Percentiles rank a stretch among this genome's conserved stretches.
Evolutionary conservation across 2,113 vertebrate genomes (phyloP).

Genomic region (Tragelaphus imberbis): DNA sequence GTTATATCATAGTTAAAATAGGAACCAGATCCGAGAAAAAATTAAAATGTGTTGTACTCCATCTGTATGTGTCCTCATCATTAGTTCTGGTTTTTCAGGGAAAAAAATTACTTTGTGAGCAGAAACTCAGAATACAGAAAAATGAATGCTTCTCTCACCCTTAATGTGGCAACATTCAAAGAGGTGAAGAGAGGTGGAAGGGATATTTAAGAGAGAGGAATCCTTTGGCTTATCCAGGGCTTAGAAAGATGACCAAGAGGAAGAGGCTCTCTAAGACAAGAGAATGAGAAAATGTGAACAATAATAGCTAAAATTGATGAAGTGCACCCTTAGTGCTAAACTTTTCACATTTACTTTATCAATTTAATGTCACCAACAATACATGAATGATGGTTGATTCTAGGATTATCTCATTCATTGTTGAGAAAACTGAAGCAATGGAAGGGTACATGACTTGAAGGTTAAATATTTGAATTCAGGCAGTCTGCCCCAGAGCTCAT

Average conservation of each 20-base stretch:
- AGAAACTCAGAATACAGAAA: not conserved
- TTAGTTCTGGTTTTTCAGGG: not conserved
- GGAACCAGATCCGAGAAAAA: not conserved
- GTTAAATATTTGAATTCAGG: not conserved
- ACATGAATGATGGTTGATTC: not conserved
- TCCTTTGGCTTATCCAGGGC: not conserved
- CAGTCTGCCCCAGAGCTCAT: not conserved
- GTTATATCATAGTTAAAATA: slow-evolving; percentile 7
- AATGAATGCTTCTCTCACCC: not conserved
- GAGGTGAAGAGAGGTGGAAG: not conserved
- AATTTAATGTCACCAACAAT: not conserved
- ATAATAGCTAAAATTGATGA: not conserved
- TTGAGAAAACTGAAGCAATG: not conserved
- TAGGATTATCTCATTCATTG: not conserved
- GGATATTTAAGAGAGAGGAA: not conserved
- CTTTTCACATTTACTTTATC: not conserved
- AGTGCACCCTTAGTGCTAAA: not conserved
- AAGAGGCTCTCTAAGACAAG: not conserved
- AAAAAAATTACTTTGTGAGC: not conserved
- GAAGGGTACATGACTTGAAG: not conserved
- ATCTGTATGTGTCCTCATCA: not conserved
- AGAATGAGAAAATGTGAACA: not conserved
- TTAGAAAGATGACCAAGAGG: not conserved
- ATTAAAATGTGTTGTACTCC: not conserved
- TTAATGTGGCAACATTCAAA: not conserved